phyloP scores from a whole-genome alignment of 1,140 invertebrate genomes.

The Octopus sinensis region DNA sequence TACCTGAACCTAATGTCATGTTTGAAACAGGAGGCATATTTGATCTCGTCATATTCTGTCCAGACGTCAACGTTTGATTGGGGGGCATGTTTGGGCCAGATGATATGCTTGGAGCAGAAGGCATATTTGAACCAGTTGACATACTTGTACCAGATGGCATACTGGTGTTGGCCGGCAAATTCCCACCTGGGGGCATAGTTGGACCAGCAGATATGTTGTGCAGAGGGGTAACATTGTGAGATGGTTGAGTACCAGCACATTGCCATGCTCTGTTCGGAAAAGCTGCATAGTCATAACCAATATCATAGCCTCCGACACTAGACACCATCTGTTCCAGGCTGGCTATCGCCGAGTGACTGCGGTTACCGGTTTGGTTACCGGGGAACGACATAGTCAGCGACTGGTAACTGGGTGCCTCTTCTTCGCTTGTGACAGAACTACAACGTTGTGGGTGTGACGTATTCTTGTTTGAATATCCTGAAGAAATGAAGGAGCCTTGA shows the following conservation, averaged over 20 bases:
- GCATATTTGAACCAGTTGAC: not conserved
- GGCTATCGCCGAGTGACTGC: conserved; percentile 9
- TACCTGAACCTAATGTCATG: not conserved
- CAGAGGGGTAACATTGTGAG: not conserved
- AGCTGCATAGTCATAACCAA: conserved; percentile 1
- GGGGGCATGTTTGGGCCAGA: not conserved
- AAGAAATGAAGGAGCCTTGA: not conserved
- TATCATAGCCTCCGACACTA: conserved; percentile 6
- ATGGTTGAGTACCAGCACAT: not conserved
- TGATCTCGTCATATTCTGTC: not conserved
- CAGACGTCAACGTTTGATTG: not conserved
- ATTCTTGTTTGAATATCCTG: not conserved
- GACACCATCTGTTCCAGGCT: conserved; percentile 16
- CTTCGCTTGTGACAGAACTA: conserved; percentile 4
- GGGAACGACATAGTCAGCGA: not conserved
- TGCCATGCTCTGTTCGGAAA: conserved; percentile 8
- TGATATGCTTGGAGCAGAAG: no score
- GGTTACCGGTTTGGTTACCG: not conserved
- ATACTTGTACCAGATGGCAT: not conserved
- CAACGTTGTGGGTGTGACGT: not conserved
- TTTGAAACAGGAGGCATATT: not conserved
- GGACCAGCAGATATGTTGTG: not conserved
- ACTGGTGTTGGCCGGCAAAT: not conserved
- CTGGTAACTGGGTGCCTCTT: conserved; percentile 14
- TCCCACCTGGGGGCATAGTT: not conserved